Base-by-base conservation (phyloP, 2,113 vertebrate genomes). In the Chaenocephalus aceratus region DNA sequence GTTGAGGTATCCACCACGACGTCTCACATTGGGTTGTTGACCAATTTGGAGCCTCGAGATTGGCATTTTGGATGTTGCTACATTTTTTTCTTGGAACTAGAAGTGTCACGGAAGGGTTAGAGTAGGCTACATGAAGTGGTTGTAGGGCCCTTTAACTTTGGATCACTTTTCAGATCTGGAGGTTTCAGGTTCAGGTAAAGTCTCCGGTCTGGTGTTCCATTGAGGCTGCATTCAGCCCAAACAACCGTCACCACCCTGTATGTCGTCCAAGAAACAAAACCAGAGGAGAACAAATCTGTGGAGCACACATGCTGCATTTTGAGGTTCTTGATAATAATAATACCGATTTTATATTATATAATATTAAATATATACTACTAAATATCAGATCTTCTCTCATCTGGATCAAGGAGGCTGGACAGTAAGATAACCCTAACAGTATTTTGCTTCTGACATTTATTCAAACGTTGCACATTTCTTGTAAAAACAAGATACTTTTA, bases 401-500 rank as follows among this genome's bases (percentile, higher is more conserved):
- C 44, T 64, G 44, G n/a, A 23, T 6, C 14, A 4, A 4, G 2
- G 12, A 14, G 36, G 44, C 12, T 23, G 12, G 12, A 46, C 61
- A 64, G 21, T 64, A 15, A 26, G 7, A 44, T 0, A 6, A 14
- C 41, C 13, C 4, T 64, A 41, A 41, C 6, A 41, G 36, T 41
- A n/a, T 21, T n/a, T 75, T 73, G 54, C 45, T 72, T 63, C 13
- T 72, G 68, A 46, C 36, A 62, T 65, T 77, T 76, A 64, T 51
- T 75, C 30, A 44, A 70, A 70, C 5, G 10, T 70, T 59, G 18
- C 45, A 52, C 41, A 18, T 65, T 65, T 59, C 72, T 53, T 45
- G 65, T 75, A 72, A 76, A 82, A 82, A 65, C 46, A 34, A 18
- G 72, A 82, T 34, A 52, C 16, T 23, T 70, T 71, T 23, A 52